These are phyloP conservation scores for Pammene fasciana DNA, from an alignment of 2,888 invertebrate genomes.

Conservation along the genomic window DNA sequence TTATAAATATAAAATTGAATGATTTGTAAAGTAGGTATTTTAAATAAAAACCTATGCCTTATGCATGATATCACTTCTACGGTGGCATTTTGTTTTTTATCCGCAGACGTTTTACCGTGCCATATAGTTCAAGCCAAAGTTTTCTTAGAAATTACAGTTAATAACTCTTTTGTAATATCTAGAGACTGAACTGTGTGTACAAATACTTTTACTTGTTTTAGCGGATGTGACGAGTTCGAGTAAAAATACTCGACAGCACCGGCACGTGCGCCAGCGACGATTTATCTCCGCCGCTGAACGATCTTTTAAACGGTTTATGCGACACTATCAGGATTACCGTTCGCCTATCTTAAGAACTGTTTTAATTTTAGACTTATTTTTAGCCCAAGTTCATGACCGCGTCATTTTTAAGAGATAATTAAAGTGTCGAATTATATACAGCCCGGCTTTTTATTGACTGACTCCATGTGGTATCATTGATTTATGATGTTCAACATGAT, in stretches of 20 bases:
- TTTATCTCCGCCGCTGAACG: constrained; percentile 14
- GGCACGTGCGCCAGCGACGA: constrained; percentile 25
- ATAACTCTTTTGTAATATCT: too few relatives aligned
- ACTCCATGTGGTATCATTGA: too few relatives aligned
- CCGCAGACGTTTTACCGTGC: too few relatives aligned
- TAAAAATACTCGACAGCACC: constrained; percentile 17
- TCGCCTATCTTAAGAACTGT: neutral
- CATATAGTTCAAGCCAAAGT: too few relatives aligned
- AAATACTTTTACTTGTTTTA: constrained; percentile 5
- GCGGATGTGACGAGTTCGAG: constrained; percentile 12
- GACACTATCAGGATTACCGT: constrained; percentile 22
- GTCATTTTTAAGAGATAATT: constrained; percentile 1
- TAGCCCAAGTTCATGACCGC: constrained; percentile 3
- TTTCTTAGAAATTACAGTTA: too few relatives aligned
- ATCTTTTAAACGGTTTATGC: constrained; percentile 30
- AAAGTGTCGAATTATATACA: neutral
- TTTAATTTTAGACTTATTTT: constrained; percentile 1
- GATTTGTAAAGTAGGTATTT: too few relatives aligned
- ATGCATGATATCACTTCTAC: too few relatives aligned
- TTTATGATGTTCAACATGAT: too few relatives aligned
- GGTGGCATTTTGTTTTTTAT: too few relatives aligned
- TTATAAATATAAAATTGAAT: too few relatives aligned
- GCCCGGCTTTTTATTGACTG: too few relatives aligned
- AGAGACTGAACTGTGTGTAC: neutral
- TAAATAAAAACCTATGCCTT: too few relatives aligned